phyloP scores from a whole-genome alignment of 1,140 invertebrate genomes.

The Drosophila fuyamai region DNA sequence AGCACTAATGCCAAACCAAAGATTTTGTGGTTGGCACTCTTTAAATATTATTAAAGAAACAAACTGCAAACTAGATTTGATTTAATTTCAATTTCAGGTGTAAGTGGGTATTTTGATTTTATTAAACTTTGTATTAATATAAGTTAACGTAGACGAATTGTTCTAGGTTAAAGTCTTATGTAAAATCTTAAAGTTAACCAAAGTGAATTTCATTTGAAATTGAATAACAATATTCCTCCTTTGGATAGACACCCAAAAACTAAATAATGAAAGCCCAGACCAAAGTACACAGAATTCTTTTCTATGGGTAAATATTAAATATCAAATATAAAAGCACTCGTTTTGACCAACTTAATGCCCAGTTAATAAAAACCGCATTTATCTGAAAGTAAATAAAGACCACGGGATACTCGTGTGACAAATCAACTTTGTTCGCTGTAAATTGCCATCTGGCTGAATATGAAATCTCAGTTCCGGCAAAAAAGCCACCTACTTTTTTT shows the following conservation, averaged over 20 bases:
- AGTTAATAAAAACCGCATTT: conserved; percentile 36
- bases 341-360: not conserved
- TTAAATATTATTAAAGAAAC: not conserved
- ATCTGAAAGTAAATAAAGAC: conserved; percentile 40
- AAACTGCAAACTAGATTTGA: no score
- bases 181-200: no score
- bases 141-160: no score
- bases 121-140: no score
- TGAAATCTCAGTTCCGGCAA: conserved; percentile 38
- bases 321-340: not conserved
- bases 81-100: no score
- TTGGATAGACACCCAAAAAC: no score
- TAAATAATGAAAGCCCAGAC: no score
- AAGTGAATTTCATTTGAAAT: no score
- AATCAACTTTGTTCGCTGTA: conserved; percentile 39
- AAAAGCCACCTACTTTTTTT: conserved; percentile 8
- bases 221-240: no score
- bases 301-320: not conserved
- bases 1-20: conserved; percentile 13
- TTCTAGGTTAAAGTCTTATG: no score
- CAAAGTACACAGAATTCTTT: no score
- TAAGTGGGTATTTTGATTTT: no score
- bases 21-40: not conserved
- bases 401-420: conserved; percentile 37
- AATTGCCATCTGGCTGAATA: conserved; percentile 41